Base-by-base conservation (phyloP, 2,113 vertebrate genomes). In the Cephalopterus ornatus region DNA sequence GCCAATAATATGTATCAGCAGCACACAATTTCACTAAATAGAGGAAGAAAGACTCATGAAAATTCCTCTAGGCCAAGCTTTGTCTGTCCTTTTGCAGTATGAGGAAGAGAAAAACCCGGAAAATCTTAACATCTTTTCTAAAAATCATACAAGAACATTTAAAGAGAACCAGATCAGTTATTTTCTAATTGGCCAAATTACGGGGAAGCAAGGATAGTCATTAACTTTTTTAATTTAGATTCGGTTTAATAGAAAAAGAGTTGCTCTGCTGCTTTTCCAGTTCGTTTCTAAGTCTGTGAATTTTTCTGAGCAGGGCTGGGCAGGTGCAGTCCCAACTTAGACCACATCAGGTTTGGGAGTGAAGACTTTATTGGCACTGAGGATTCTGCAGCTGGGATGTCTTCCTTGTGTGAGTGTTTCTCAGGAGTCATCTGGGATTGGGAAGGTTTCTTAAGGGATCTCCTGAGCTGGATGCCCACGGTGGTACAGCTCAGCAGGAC, bases 261-360 rank as follows among this genome's bases (percentile, higher is more conserved):
- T 20, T 14, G 47, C n/a, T 44, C 33, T 92, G 35, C 24, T 77
- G 72, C 20, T 79, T 93, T 92, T 71, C 52, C 68, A 8, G 21
- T n/a, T n/a, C 21, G 18, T 23, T 92, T 85, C 93, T 46, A 33
- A 37, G 6, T 23, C 49, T 75, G 2, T 15, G 18, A 63, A 12
- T 27, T 81, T 90, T 90, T 49, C 22, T 47, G 42, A 65, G 21
- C 50, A 19, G 7, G 21, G 76, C 12, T 70, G 37, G 76, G 47
- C 23, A 65, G 27, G 27, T 49, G 42, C 41, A 12, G 26, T 33
- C 74, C 67, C 27, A 41, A 16, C 26, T 28, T 63, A 52, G 52
- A 26, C 8, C 1, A 3, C 0, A 0, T 24, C 27, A 35, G 33
- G 33, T 27, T 23, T 68, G n/a, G 22, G 20, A 52, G 20, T 12